Evolutionary conservation across 2,113 vertebrate genomes (phyloP), one percentile per base, ranked within the genome.

Genomic region (Sylvietta virens): DNA sequence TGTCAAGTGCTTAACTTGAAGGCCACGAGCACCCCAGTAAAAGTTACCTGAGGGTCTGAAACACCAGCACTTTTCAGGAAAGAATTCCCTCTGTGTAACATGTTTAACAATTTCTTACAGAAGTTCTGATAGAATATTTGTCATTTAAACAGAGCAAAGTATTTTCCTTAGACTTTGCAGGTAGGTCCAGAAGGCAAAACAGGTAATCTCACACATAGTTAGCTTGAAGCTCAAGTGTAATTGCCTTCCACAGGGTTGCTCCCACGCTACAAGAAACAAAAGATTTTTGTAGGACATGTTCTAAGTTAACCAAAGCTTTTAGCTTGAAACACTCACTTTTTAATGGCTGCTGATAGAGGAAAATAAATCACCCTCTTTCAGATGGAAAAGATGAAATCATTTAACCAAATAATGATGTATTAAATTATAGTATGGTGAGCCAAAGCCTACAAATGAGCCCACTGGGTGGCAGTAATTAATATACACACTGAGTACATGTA

Each of bases 401-500:
- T 94, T 88, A 88, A 57, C 27, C 31, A 96, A 93, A 94, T 31
- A 80, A 19, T 8, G 28, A 86, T 77, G 40, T 53, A 92, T 82
- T 90, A 95, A 86, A 74, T 47, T 86, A 61, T 39, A 72, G 48
- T 44, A 94, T 50, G 56, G 62, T 64, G 48, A 91, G 88, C 54
- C 66, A 94, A 95, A 87, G 60, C 64, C 82, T 95, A 78, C 58
- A 86, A 95, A 81, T 45, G 82, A 94, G 71, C 48, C 31, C 44
- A 64, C 85, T 86, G 81, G 84, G 70, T 94, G 64, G 67, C 58
- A 78, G 74, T 61, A 90, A 95, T 95, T 95, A 95, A 94, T 95
- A 81, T 81, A 64, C 26, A 28, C 57, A 72, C 31, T 26, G n/a
- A 81, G 92, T 89, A 65, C 10, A 71, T 37, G 48, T 13, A 85